A percentile compares a stretch with the other conserved stretches of the same genome.
Conservation (phyloP, 2,113 vertebrate species). For the Astur gentilis region DNA sequence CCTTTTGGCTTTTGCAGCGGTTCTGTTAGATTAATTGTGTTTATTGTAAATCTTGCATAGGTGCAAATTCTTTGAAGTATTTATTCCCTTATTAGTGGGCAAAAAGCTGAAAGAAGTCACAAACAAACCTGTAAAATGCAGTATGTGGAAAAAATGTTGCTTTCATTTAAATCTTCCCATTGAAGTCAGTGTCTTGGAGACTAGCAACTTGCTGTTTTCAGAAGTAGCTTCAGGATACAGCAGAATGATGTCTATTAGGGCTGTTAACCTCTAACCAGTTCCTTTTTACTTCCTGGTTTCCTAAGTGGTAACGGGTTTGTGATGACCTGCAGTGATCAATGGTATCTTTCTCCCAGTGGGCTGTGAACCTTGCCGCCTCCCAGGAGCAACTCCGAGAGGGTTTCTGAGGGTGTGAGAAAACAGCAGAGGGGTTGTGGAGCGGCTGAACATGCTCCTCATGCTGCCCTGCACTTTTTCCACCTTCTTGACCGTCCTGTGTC, state of each 20-base stretch:
- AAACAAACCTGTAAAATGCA: not conserved
- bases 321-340: no score
- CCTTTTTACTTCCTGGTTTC: not conserved
- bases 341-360: not conserved
- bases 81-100: not conserved
- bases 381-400: not conserved
- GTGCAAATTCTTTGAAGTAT: not conserved
- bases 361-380: not conserved
- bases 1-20: not conserved
- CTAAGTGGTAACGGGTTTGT: not conserved
- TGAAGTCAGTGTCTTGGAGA: not conserved
- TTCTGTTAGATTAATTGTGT: not conserved
- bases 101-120: not conserved
- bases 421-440: not conserved
- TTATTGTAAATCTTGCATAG: not conserved
- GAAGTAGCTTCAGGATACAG: not conserved
- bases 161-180: not conserved
- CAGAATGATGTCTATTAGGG: not conserved
- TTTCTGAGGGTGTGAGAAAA: not conserved
- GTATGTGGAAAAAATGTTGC: not conserved
- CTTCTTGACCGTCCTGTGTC: accelerated
- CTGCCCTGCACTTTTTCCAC: not conserved
- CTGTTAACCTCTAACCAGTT: not conserved
- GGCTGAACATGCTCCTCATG: accelerated
- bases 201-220: not conserved